Conservation (phyloP, 35 echinoderm and acorn worm species). For the Acanthaster planci region DNA sequence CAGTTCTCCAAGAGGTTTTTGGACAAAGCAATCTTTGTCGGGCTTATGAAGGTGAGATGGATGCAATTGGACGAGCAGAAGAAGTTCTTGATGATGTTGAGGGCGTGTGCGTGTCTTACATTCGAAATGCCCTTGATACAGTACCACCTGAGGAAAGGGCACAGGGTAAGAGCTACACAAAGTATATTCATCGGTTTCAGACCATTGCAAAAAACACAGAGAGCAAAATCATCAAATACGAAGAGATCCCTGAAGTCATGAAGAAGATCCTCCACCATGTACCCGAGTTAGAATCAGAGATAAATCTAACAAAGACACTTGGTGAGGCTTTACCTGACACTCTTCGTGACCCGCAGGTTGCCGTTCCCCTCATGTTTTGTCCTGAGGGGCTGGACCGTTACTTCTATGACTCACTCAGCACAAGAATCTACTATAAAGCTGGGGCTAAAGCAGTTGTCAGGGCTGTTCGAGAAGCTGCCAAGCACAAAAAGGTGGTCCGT, state of each 20-base stretch:
- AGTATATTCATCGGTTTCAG: conserved; percentile 54
- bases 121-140: conserved; percentile 70
- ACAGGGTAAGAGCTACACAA: conserved; percentile 25
- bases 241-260: conserved; percentile 64
- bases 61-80: conserved; percentile 64
- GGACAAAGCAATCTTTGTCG: conserved; percentile 48
- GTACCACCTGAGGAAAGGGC: conserved; percentile 59
- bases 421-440: conserved; percentile 79
- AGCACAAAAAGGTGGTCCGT: conserved; percentile 75
- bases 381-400: conserved; percentile 80
- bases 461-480: conserved; percentile 65
- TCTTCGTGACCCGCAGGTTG: conserved; percentile 70
- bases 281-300: conserved; percentile 74
- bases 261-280: conserved; percentile 56
- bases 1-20: conserved; percentile 66
- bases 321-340: conserved; percentile 85
- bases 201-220: conserved; percentile 4
- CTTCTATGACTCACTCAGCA: conserved; percentile 87
- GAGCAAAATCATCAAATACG: conserved; percentile 47
- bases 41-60: conserved; percentile 49
- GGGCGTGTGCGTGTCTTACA: conserved; percentile 77
- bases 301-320: conserved; percentile 70
- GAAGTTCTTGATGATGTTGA: conserved; percentile 50
- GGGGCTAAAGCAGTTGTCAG: conserved; percentile 65
- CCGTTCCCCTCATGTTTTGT: conserved; percentile 73